Percentiles rank a stretch among this genome's conserved stretches.
These are phyloP conservation scores for Apeira syringaria DNA, from an alignment of 2,888 invertebrate species.

Conservation along the genomic window DNA sequence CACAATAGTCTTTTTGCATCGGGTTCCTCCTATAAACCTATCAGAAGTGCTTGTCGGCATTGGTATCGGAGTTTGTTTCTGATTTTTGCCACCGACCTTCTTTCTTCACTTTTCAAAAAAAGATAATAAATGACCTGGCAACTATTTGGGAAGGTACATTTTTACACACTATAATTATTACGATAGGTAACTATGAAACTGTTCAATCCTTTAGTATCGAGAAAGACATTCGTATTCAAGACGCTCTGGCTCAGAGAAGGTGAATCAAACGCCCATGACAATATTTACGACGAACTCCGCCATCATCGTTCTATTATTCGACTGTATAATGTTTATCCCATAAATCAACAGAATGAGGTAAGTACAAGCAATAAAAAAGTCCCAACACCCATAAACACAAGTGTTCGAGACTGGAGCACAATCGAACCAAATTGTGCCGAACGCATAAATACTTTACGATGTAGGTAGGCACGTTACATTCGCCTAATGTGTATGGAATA, in stretches of 20 bases:
- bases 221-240: not conserved
- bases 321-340: constrained; percentile 19
- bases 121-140: too few species aligned
- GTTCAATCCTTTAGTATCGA: not conserved
- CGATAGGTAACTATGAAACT: too few species aligned
- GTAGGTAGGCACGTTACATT: constrained; percentile 31
- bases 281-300: constrained; percentile 4
- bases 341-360: constrained; percentile 23
- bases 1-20: too few species aligned
- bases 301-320: constrained; percentile 13
- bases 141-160: too few species aligned
- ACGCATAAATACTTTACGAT: constrained; percentile 50
- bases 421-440: constrained; percentile 43
- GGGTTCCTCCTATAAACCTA: too few species aligned
- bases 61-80: too few species aligned
- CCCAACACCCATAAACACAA: constrained; percentile 30
- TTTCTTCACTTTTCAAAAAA: too few species aligned
- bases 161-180: too few species aligned
- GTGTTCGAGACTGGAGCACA: constrained; percentile 20
- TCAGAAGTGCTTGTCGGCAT: too few species aligned
- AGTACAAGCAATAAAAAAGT: constrained; percentile 25
- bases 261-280: constrained; percentile 5
- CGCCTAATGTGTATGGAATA: constrained; percentile 31
- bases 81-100: too few species aligned
- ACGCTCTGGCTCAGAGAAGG: constrained; percentile 1